Conservation (phyloP, 1,140 invertebrate genomes). For the Grapholita molesta region DNA sequence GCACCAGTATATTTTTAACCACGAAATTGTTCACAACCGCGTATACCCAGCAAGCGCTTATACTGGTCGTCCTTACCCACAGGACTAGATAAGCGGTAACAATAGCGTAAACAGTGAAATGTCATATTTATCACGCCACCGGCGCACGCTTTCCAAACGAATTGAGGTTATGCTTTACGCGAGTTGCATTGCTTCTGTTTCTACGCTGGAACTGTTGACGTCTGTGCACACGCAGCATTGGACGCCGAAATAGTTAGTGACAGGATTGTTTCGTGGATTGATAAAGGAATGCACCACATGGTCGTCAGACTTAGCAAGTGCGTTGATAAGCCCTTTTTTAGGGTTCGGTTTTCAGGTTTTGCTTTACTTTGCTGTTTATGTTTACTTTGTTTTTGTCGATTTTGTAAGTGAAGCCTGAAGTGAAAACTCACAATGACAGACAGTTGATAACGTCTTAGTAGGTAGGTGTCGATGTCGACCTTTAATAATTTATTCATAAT, state of each 20-base stretch:
- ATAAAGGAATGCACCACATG: slow-evolving; percentile 22
- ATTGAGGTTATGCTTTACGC: slow-evolving; percentile 14
- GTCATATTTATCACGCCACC: slow-evolving; percentile 40
- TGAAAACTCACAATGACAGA: too few species aligned
- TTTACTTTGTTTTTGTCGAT: too few species aligned
- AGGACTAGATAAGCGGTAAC: slow-evolving; percentile 19
- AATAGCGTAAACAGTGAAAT: slow-evolving; percentile 29
- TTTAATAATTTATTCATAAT: too few species aligned
- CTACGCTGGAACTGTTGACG: not conserved
- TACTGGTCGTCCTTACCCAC: not conserved
- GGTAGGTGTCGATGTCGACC: too few species aligned
- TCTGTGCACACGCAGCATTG: not conserved
- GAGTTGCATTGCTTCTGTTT: not conserved
- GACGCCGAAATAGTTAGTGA: not conserved
- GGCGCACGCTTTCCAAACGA: slow-evolving; percentile 38
- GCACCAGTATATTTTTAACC: not conserved
- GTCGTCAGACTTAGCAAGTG: not conserved
- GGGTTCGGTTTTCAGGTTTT: not conserved
- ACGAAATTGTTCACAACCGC: not conserved
- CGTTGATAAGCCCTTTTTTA: not conserved
- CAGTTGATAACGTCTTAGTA: too few species aligned
- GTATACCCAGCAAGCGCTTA: not conserved
- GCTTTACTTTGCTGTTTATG: too few species aligned
- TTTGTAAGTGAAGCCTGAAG: too few species aligned
- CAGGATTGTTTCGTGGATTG: not conserved